Evolutionary conservation across 2,888 invertebrate genomes (phyloP).

Genomic region (Idaea dimidiata): DNA sequence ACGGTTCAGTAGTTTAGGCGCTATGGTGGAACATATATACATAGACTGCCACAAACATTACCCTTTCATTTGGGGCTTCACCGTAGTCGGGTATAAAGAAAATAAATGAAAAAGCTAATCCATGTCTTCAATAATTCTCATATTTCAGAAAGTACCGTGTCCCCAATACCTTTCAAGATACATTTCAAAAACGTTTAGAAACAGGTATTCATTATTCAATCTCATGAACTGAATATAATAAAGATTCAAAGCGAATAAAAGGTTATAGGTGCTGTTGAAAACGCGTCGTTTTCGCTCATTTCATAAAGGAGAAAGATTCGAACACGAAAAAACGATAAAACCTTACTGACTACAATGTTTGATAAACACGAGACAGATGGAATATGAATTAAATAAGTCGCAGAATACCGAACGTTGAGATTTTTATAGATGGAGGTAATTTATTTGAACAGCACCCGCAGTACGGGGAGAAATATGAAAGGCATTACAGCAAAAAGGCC

Average conservation of each 20-base stretch:
- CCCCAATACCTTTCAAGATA: not conserved
- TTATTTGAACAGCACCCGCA: conserved; percentile 78
- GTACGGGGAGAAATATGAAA: conserved; percentile 77
- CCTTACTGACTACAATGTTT: conserved; percentile 51
- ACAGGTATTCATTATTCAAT: not conserved
- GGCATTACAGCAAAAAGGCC: conserved; percentile 79
- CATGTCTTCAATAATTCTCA: not conserved
- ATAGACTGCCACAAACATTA: too few relatives aligned
- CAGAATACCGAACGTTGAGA: conserved; percentile 68
- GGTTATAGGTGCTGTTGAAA: not conserved
- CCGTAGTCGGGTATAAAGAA: too few relatives aligned
- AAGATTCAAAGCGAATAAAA: not conserved
- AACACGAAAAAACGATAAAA: conserved; percentile 35
- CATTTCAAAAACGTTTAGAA: not conserved
- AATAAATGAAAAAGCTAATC: not conserved
- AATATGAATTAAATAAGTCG: conserved; percentile 80
- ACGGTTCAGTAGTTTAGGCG: too few relatives aligned
- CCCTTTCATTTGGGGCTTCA: too few relatives aligned
- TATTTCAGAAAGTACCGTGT: not conserved
- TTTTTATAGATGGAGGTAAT: conserved; percentile 80
- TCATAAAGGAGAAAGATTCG: conserved; percentile 23
- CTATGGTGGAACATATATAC: too few relatives aligned
- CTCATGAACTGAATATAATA: not conserved
- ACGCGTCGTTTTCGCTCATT: conserved; percentile 26
- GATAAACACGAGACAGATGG: conserved; percentile 74